These are phyloP conservation scores for Epistrophe grossulariae DNA, from an alignment of 2,888 invertebrate species.

Conservation along the genomic window DNA sequence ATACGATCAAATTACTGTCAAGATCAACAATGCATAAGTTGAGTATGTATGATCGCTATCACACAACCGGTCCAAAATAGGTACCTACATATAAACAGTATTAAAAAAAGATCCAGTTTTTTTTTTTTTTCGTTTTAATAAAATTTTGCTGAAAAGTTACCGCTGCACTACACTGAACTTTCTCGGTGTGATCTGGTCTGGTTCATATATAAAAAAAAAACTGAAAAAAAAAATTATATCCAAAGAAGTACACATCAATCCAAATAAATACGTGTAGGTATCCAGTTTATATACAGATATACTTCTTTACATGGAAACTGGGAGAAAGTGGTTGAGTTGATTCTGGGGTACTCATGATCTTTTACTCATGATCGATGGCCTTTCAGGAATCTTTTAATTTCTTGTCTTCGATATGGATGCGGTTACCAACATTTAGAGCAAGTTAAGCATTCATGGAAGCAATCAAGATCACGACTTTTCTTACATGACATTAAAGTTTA, in stretches of 20 bases:
- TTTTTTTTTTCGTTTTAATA: constrained; percentile 7
- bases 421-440: background rate
- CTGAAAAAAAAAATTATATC: background rate
- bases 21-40: constrained; percentile 46
- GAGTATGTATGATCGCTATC: constrained; percentile 1
- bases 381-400: constrained; percentile 22
- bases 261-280: constrained; percentile 27
- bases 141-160: constrained; percentile 32
- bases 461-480: background rate
- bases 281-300: background rate
- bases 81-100: background rate
- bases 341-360: too few relatives aligned
- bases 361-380: constrained; percentile 41
- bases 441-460: background rate
- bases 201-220: constrained; percentile 39
- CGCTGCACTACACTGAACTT: constrained; percentile 43
- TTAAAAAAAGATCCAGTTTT: constrained; percentile 49
- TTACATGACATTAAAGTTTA: background rate
- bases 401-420: background rate
- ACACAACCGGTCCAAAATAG: constrained; percentile 52
- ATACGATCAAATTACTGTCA: constrained; percentile 63
- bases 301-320: background rate
- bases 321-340: constrained; percentile 65
- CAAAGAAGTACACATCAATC: constrained; percentile 37
- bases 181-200: constrained; percentile 18